Evolutionary conservation across 2,113 vertebrate genomes (phyloP).

Genomic region (Phyllopteryx taeniolatus): DNA sequence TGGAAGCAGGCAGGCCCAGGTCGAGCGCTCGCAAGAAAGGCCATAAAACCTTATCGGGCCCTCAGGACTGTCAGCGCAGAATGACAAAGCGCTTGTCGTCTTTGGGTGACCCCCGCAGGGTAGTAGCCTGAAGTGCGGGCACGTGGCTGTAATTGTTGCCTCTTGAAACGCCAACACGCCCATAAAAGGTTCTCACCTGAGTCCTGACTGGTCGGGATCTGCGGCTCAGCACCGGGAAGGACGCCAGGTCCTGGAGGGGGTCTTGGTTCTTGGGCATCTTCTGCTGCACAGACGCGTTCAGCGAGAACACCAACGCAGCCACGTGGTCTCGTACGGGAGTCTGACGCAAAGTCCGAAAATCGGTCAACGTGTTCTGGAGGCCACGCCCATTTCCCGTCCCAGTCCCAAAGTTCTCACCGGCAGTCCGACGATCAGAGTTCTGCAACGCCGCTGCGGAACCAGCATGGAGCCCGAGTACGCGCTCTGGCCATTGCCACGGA

Average conservation of each 20-base stretch:
- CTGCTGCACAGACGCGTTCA: constrained; percentile 78
- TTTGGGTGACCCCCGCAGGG: too few relatives aligned
- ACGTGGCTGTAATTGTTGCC: not conserved
- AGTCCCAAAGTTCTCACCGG: constrained; percentile 69
- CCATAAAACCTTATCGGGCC: too few relatives aligned
- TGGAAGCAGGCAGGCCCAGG: too few relatives aligned
- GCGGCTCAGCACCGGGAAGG: constrained; percentile 81
- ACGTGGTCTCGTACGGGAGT: constrained; percentile 76
- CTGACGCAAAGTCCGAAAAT: constrained; percentile 50
- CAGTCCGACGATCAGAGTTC: constrained; percentile 70
- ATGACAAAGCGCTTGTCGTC: too few relatives aligned
- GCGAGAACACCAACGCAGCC: constrained; percentile 79
- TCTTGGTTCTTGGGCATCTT: constrained; percentile 45
- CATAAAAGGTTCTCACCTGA: constrained; percentile 69
- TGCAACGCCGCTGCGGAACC: constrained; percentile 73
- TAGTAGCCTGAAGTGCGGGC: too few relatives aligned
- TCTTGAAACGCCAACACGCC: not conserved
- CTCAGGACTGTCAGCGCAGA: too few relatives aligned
- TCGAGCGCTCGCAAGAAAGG: too few relatives aligned
- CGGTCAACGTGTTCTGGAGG: not conserved
- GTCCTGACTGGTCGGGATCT: constrained; percentile 51
- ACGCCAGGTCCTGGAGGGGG: constrained; percentile 63
- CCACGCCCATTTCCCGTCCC: not conserved
- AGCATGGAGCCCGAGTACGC: constrained; percentile 64
- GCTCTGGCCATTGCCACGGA: constrained; percentile 60